phyloP scores from a whole-genome alignment of 2,888 invertebrate genomes.

The Pasiphila rectangulata region DNA sequence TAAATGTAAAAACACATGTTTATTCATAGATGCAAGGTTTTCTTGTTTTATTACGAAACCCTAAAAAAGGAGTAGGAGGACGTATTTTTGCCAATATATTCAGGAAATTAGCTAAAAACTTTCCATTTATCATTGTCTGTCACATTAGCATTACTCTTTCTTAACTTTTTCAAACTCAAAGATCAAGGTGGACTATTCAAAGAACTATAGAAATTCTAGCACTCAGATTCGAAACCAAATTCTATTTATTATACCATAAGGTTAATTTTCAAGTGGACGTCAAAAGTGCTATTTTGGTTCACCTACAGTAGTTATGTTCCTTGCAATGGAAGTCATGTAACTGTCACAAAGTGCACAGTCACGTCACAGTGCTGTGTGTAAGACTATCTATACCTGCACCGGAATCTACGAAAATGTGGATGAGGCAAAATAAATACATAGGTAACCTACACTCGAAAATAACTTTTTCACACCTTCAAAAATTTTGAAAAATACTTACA shows the following conservation, averaged over 20 bases:
- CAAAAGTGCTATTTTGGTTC: not conserved
- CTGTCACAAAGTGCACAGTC: slow-evolving; percentile 23
- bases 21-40: no score
- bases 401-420: not conserved
- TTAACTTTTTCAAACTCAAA: not conserved
- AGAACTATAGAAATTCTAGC: not conserved
- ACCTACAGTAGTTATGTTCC: slow-evolving; percentile 13
- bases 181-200: not conserved
- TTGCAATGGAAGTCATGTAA: slow-evolving; percentile 23
- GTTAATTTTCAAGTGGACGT: not conserved
- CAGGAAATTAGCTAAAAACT: no score
- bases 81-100: no score
- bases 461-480: no score
- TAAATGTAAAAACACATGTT: no score
- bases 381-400: not conserved
- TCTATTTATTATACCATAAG: not conserved
- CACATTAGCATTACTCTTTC: no score
- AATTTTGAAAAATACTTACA: no score
- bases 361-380: slow-evolving; percentile 4
- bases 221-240: not conserved
- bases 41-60: no score
- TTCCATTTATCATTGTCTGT: no score
- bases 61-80: no score
- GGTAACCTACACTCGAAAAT: no score
- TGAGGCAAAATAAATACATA: no score